These are phyloP conservation scores for Tigriopus californicus DNA, from an alignment of 2,888 invertebrate species.

Conservation along the genomic window DNA sequence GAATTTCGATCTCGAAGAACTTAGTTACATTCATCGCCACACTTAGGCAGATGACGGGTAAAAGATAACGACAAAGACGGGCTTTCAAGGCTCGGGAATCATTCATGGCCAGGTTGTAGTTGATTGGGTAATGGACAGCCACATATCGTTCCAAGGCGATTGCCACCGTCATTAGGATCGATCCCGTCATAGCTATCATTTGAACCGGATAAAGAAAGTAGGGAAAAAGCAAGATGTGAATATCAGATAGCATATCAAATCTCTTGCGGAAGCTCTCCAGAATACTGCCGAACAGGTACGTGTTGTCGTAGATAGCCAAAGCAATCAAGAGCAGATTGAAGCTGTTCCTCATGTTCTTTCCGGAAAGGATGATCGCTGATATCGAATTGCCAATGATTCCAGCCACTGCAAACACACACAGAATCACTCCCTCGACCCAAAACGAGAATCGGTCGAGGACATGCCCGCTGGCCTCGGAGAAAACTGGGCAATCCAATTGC, in stretches of 20 bases:
- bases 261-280: not conserved
- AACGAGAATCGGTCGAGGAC: not conserved
- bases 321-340: not conserved
- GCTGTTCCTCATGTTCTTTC: not conserved
- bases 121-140: not conserved
- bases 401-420: not conserved
- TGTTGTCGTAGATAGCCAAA: not conserved
- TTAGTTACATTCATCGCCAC: not conserved
- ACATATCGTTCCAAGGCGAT: not conserved
- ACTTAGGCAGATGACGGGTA: not conserved
- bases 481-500: not conserved
- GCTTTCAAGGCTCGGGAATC: not conserved
- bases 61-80: not conserved
- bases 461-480: not conserved
- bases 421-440: not conserved
- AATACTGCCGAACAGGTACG: constrained; percentile 3
- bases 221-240: not conserved
- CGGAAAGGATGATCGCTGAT: not conserved
- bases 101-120: constrained; percentile 2
- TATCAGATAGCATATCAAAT: not conserved
- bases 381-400: not conserved
- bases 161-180: constrained; percentile 1
- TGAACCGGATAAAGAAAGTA: not conserved
- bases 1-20: not conserved
- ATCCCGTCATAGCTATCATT: not conserved